A percentile compares a stretch with the other conserved stretches of the same genome.
Evolutionary conservation across 53 echinoderm and acorn worm genomes (phyloP).

Genomic region (Hippasteria phrygiana): DNA sequence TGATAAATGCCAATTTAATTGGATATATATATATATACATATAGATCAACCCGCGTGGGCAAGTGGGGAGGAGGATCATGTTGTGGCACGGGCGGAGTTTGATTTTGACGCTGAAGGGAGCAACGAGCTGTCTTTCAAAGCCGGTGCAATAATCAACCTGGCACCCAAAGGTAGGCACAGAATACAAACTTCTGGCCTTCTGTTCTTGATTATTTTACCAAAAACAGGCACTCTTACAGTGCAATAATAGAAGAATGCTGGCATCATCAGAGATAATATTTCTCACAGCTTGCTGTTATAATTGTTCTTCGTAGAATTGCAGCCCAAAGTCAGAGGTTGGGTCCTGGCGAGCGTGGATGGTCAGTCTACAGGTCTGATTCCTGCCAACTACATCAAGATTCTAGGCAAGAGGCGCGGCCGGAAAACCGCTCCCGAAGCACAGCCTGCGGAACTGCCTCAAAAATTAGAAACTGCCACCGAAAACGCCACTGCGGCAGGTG

Average conservation of each 20-base stretch:
- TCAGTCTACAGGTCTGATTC: conserved; percentile 81
- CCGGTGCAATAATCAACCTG: conserved; percentile 83
- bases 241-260: too few species aligned
- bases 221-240: too few species aligned
- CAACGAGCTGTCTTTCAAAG: conserved; percentile 84
- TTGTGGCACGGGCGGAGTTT: conserved; percentile 92
- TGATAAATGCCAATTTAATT: not conserved
- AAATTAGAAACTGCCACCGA: conserved; percentile 20
- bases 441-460: not conserved
- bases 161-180: conserved; percentile 87
- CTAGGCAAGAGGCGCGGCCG: conserved; percentile 86
- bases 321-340: conserved; percentile 92
- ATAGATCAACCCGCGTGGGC: conserved; percentile 87
- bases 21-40: not conserved
- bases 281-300: not conserved
- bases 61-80: conserved; percentile 93
- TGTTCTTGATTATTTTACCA: not conserved
- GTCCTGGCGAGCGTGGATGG: conserved; percentile 77
- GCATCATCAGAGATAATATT: not conserved
- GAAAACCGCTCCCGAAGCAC: conserved; percentile 37
- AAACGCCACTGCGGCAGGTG: not conserved
- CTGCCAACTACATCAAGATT: conserved; percentile 95
- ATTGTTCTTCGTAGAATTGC: conserved; percentile 73
- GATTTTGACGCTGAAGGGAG: conserved; percentile 85
- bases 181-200: not conserved